phyloP scores from a whole-genome alignment of 1,140 invertebrate genomes.

The Bicyclus anynana region DNA sequence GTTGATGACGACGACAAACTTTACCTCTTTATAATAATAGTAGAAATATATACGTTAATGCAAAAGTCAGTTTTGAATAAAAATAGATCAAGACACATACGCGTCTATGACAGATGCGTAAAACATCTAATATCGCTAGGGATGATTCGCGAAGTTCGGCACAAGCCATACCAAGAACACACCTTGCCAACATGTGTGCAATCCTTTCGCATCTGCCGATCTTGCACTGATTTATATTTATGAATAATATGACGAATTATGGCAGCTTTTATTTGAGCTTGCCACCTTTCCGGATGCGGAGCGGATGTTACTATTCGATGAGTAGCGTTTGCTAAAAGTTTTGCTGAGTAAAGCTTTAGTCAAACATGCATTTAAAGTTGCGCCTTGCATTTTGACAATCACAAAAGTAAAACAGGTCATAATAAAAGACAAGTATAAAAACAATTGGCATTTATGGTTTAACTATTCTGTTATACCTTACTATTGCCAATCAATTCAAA shows the following conservation, averaged over 20 bases:
- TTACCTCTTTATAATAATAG: no score
- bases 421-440: no score
- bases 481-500: no score
- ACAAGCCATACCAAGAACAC: slow-evolving; percentile 52
- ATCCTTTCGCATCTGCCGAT: slow-evolving; percentile 74
- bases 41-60: no score
- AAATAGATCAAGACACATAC: slow-evolving; percentile 2
- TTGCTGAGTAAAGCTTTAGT: slow-evolving; percentile 22
- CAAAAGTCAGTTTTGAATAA: neutral
- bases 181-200: slow-evolving; percentile 72
- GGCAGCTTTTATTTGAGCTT: slow-evolving; percentile 58
- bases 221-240: slow-evolving; percentile 74
- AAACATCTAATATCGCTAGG: slow-evolving; percentile 22
- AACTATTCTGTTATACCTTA: no score
- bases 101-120: slow-evolving; percentile 33
- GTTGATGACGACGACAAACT: no score
- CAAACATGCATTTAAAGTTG: no score
- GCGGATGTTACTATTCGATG: slow-evolving; percentile 56
- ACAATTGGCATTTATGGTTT: no score
- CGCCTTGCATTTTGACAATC: no score
- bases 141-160: slow-evolving; percentile 44
- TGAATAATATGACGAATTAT: slow-evolving; percentile 76
- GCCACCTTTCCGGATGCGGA: slow-evolving; percentile 71
- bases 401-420: no score
- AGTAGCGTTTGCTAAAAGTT: slow-evolving; percentile 37